These are phyloP conservation scores for Corythornis cristatus DNA, from an alignment of 2,113 vertebrate genomes.

Conservation along the genomic window DNA sequence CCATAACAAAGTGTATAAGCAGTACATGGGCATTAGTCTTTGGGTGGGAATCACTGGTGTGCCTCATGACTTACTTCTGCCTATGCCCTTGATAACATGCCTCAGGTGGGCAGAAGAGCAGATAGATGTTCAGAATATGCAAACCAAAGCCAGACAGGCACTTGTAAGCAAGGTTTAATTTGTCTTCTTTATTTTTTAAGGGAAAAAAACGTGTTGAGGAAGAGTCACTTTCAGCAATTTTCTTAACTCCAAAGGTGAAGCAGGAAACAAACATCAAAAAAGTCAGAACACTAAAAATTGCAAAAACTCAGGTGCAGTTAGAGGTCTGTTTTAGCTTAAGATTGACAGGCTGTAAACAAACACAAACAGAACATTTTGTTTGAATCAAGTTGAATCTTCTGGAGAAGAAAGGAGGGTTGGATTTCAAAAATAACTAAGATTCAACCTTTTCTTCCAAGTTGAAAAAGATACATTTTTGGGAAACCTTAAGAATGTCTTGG, in stretches of 20 bases:
- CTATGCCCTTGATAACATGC: accelerated
- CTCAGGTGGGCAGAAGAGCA: neutral
- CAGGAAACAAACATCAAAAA: neutral
- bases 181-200: neutral
- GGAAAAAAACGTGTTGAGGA: neutral
- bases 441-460: neutral
- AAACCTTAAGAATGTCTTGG: neutral
- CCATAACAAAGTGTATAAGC: neutral
- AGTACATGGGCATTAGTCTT: accelerated
- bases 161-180: neutral
- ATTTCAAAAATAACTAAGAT: neutral
- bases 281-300: neutral
- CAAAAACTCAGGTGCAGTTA: neutral
- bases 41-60: neutral
- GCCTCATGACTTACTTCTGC: neutral
- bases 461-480: neutral
- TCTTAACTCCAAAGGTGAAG: neutral
- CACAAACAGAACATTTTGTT: neutral
- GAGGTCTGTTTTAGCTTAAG: neutral
- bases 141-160: neutral
- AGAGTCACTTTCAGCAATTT: neutral
- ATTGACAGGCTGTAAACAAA: neutral
- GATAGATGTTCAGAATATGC: neutral
- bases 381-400: neutral
- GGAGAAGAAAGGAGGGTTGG: neutral